Evolutionary conservation across 2,113 vertebrate genomes (phyloP).

Genomic region (human (Homo sapiens)): DNA sequence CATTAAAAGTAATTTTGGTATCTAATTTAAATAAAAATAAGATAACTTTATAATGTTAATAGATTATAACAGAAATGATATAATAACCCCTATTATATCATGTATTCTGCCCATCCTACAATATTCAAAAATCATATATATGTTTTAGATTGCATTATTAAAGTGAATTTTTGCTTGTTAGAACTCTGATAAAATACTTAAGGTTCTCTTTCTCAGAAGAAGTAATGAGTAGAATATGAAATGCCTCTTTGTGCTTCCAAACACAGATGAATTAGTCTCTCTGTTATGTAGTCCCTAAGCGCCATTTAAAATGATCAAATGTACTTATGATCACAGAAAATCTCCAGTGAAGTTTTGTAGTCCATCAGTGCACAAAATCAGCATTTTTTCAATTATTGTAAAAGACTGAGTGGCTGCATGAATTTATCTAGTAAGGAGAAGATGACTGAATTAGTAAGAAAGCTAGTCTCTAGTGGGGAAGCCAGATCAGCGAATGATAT

Average conservation of each 20-base stretch:
- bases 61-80: no score
- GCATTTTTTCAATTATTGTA: slow-evolving; percentile 73
- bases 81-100: no score
- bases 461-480: slow-evolving; percentile 36
- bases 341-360: slow-evolving; percentile 58
- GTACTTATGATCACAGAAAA: slow-evolving; percentile 66
- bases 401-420: slow-evolving; percentile 58
- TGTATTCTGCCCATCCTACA: background rate
- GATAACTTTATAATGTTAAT: background rate
- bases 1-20: background rate
- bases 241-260: slow-evolving; percentile 56
- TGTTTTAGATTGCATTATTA: slow-evolving; percentile 26
- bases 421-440: slow-evolving; percentile 63
- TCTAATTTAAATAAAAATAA: slow-evolving; percentile 29
- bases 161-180: slow-evolving; percentile 1
- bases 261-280: slow-evolving; percentile 64
- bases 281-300: slow-evolving; percentile 47
- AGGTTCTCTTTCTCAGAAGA: slow-evolving; percentile 9
- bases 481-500: slow-evolving; percentile 37
- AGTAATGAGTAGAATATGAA: slow-evolving; percentile 57
- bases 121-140: background rate
- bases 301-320: slow-evolving; percentile 73
- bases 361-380: slow-evolving; percentile 66
- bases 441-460: slow-evolving; percentile 63
- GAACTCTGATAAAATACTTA: slow-evolving; percentile 47